Percentiles rank a stretch among this genome's conserved stretches.
Conservation (phyloP, 2,888 invertebrate genomes). For the Philereme transversata region DNA sequence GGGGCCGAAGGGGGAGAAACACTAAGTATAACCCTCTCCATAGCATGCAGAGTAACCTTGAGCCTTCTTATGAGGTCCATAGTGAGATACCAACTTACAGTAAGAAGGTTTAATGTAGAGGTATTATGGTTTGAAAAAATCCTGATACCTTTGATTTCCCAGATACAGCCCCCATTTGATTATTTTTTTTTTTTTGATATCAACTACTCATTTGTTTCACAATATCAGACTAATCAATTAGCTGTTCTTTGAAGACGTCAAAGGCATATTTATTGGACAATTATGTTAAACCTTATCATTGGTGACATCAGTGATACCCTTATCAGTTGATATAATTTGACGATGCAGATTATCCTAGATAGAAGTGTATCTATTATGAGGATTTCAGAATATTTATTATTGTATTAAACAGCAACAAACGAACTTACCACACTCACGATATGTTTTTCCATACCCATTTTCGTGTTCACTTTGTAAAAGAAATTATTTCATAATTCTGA, state of each 20-base stretch:
- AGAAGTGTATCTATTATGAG: too few relatives aligned
- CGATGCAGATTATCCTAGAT: too few relatives aligned
- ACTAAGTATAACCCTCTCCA: too few relatives aligned
- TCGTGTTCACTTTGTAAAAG: slow-evolving; percentile 24
- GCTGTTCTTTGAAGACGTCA: background rate
- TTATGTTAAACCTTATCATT: background rate
- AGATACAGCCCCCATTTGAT: background rate
- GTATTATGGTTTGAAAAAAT: background rate
- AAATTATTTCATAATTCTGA: slow-evolving; percentile 15
- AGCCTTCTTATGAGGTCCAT: too few relatives aligned
- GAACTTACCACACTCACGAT: slow-evolving; percentile 51
- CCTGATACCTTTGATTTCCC: background rate
- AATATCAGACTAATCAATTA: background rate
- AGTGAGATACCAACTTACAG: too few relatives aligned
- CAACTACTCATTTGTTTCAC: too few relatives aligned
- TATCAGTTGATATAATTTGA: background rate
- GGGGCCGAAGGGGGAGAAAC: too few relatives aligned
- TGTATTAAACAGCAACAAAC: too few relatives aligned
- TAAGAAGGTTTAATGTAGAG: background rate
- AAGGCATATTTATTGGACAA: background rate
- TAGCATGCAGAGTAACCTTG: too few relatives aligned
- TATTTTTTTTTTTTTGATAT: too few relatives aligned
- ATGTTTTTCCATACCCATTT: slow-evolving; percentile 69
- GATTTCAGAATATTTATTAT: too few relatives aligned
- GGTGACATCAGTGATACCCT: background rate